These are phyloP conservation scores for Sminthurinus aureus DNA, from an alignment of 2,888 invertebrate species.

Conservation along the genomic window DNA sequence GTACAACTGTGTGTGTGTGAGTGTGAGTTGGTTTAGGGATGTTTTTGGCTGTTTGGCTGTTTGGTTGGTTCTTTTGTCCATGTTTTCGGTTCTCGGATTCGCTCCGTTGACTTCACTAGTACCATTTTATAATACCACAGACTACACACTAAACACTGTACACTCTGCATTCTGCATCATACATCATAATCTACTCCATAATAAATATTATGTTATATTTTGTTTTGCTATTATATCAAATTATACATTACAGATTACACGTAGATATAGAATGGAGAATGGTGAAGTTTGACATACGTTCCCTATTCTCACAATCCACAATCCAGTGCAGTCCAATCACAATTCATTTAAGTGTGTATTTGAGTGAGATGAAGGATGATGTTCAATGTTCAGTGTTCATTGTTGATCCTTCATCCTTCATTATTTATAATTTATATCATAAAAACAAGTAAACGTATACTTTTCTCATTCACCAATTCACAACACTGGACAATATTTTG, in stretches of 20 bases:
- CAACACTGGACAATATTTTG: neutral
- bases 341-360: too few relatives aligned
- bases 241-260: neutral
- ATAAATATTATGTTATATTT: too few relatives aligned
- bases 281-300: too few relatives aligned
- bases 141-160: neutral
- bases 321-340: too few relatives aligned
- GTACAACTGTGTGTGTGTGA: neutral
- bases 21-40: slow-evolving; percentile 10
- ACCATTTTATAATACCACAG: neutral
- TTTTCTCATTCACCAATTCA: neutral
- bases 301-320: too few relatives aligned
- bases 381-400: too few relatives aligned
- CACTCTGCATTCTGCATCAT: too few relatives aligned
- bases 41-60: slow-evolving; percentile 23
- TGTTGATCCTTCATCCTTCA: too few relatives aligned
- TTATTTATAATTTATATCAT: neutral
- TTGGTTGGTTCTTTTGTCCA: slow-evolving; percentile 20
- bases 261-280: too few relatives aligned
- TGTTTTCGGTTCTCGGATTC: slow-evolving; percentile 24
- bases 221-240: too few relatives aligned
- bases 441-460: neutral
- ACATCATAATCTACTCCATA: too few relatives aligned
- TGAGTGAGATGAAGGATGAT: too few relatives aligned
- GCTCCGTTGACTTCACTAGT: slow-evolving; percentile 20